These are phyloP conservation scores for Ornithorhynchus anatinus DNA, from an alignment of 2,113 vertebrate genomes.

Conservation along the genomic window DNA sequence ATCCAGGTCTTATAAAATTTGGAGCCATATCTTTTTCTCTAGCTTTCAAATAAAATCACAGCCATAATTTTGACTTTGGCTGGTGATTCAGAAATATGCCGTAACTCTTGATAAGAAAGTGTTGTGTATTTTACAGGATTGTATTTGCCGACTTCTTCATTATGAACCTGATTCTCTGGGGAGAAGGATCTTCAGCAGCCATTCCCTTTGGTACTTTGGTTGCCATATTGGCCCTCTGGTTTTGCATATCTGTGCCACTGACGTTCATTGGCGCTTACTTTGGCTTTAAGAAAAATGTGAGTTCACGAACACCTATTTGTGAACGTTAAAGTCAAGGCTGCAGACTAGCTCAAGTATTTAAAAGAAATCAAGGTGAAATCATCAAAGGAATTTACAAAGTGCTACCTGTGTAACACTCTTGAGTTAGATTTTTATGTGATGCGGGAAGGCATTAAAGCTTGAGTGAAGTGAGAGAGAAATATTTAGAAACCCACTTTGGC, in stretches of 20 bases:
- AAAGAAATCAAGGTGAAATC: not conserved
- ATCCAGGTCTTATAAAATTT: constrained; percentile 35
- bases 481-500: too few relatives aligned
- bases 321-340: not conserved
- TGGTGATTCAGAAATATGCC: too few relatives aligned
- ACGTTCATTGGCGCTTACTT: constrained; percentile 96
- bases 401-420: too few relatives aligned
- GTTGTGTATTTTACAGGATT: constrained; percentile 78
- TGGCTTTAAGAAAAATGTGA: constrained; percentile 96
- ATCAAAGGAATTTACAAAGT: too few relatives aligned
- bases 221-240: constrained; percentile 96
- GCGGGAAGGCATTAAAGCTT: too few relatives aligned
- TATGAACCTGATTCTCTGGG: constrained; percentile 99
- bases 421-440: too few relatives aligned
- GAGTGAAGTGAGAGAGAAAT: too few relatives aligned
- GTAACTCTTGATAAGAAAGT: constrained; percentile 14
- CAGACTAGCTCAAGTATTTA: not conserved
- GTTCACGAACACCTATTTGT: constrained; percentile 38
- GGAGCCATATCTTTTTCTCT: too few relatives aligned
- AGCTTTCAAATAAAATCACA: constrained; percentile 6
- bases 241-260: constrained; percentile 96
- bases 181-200: constrained; percentile 95
- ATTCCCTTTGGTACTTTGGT: constrained; percentile 95
- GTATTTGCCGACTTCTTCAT: constrained; percentile 98
- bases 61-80: constrained; percentile 20